These are phyloP conservation scores for Sinohyriopsis cumingii DNA, from an alignment of 2,888 invertebrate genomes.

Conservation along the genomic window DNA sequence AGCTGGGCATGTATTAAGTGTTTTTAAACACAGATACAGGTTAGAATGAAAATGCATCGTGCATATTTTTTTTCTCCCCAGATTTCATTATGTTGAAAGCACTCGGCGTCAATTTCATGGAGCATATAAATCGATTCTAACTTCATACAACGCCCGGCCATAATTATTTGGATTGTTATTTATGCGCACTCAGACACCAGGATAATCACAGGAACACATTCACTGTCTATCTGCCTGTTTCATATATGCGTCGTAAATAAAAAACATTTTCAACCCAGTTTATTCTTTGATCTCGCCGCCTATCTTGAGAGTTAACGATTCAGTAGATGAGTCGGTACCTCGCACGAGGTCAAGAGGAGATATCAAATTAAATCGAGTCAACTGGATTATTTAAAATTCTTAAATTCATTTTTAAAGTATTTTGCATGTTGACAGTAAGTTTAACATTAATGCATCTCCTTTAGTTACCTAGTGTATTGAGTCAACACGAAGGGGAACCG, in stretches of 20 bases:
- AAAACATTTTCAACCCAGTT: conserved; percentile 44
- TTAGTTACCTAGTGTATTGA: conserved; percentile 11
- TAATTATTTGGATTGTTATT: no score
- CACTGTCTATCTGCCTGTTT: conserved; percentile 24
- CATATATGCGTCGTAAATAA: conserved; percentile 42
- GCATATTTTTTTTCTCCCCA: no score
- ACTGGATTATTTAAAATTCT: conserved; percentile 33
- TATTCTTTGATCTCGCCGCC: conserved; percentile 54
- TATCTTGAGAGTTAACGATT: conserved; percentile 49
- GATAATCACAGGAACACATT: no score
- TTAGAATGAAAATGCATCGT: no score
- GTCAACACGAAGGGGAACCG: conserved; percentile 11
- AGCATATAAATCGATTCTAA: no score
- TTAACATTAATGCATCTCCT: conserved; percentile 12
- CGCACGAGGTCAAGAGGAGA: not conserved
- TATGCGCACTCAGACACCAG: no score
- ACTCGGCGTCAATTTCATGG: no score
- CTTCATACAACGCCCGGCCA: no score
- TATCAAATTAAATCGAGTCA: conserved; percentile 32
- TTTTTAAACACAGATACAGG: no score
- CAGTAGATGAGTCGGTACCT: conserved; percentile 39
- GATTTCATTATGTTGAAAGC: no score
- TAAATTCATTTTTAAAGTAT: conserved; percentile 10
- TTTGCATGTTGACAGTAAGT: conserved; percentile 5
- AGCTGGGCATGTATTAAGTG: no score